Conservation (phyloP, 2,113 vertebrate genomes). For the Penelope pileata region DNA sequence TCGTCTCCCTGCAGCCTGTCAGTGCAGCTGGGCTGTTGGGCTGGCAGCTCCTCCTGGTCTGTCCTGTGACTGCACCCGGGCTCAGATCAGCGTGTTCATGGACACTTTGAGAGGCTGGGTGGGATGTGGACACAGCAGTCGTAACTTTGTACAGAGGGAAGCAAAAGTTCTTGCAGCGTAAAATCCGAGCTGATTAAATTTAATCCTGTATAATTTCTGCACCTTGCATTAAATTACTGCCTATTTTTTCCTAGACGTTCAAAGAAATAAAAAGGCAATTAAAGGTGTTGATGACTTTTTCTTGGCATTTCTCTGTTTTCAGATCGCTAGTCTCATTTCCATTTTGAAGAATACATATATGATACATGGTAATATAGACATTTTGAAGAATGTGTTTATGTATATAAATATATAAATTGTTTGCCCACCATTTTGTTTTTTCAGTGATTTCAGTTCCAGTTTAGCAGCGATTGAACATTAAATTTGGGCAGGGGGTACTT, state of each 20-base stretch:
- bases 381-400: background rate
- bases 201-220: background rate
- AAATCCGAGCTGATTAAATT: background rate
- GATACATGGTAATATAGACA: background rate
- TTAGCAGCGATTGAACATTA: background rate
- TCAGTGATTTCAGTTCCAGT: background rate
- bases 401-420: background rate
- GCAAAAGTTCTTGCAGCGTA: background rate
- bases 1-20: background rate
- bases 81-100: accelerated
- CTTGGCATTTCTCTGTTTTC: background rate
- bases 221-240: background rate
- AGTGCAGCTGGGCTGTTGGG: background rate
- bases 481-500: background rate
- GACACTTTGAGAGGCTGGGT: background rate
- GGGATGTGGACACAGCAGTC: background rate
- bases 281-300: background rate
- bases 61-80: background rate
- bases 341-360: background rate
- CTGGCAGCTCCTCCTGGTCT: background rate
- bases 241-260: background rate
- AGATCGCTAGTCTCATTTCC: background rate
- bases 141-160: background rate
- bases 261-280: background rate
- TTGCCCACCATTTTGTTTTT: background rate